Base-by-base conservation (phyloP, 2,888 invertebrate genomes). In the Xylota sylvarum region DNA sequence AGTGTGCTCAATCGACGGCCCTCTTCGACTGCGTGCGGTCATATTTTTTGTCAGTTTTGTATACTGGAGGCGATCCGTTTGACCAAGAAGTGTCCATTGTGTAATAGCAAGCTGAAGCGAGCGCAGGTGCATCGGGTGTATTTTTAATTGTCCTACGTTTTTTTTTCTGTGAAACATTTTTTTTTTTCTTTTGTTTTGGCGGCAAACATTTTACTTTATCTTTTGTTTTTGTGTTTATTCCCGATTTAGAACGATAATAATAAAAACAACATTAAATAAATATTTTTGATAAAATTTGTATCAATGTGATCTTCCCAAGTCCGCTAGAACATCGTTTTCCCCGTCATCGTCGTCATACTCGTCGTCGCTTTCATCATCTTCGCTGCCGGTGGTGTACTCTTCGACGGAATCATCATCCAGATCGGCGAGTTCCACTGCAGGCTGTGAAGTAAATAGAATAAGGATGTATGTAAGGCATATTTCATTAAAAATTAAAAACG, bases 341-440 rank as follows among this genome's bases (percentile, higher is more conserved):
- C 64, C 72, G 2, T 81, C 87, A 3, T 65, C 77, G 7, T 88
- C 88, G 17, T 88, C 73, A 27, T 88, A 88, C 27, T 80, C 91
- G 43, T 90, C 89, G 5, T 89, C 88, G 87, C 56, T 89, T 14
- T 90, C 90, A 9, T 88, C 81, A 4, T 90, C 89, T n/a, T 90
- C 91, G 48, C 88, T 88, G 17, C 85, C 87, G 6, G 87, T 87
- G n/a, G 87, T 83, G 48, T 78, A 87, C 27, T 90, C 91, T 14
- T 88, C 84, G 3, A 88, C 88, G 9, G 88, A 88, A 2, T 86
- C 89, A 9, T 90, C 78, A n/a, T 87, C 90, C 19, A 86, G 64
- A 0, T 90, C 90, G n/a, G 90, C 90, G 4, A 90, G 74, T 72
- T 91, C 91, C n/a, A 90, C 91, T 17, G 92, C 92, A 40, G 91